Base-by-base conservation (phyloP, 2,113 vertebrate species). In the Perca flavescens region DNA sequence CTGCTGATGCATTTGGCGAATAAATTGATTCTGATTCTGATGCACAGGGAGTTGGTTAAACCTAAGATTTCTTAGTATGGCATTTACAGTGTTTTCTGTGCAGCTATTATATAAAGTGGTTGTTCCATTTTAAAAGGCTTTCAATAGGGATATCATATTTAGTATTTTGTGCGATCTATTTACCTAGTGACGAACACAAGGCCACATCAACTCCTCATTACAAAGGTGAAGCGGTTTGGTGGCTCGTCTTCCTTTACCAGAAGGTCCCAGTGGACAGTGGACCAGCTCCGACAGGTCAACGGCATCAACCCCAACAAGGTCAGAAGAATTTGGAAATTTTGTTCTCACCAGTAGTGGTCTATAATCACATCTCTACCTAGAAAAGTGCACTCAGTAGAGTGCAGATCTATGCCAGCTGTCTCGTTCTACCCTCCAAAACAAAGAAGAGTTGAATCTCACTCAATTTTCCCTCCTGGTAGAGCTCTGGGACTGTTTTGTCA, bases 201-300 rank as follows among this genome's bases (percentile, higher is more conserved):
- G 71, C 97, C 98, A n/a, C 77, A 94, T 58, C 96, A 98, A 87
- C 97, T 97, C 0, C 96, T 96, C 80, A 96, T 99, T 77, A 98
- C 97, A 0, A 99, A 99, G 88, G 97, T 99, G 82, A 99, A 99
- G 86, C 96, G 94, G 49, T 99, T 97, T 91, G 96, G 95, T 83
- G 97, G 95, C 56, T 96, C 97, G 40, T 86, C 96, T 0, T 94
- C 94, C 0, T 97, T 98, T 54, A 95, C 95, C 65, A 96, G 94
- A 84, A 96, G 97, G 76, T 98, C 98, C 0, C 97, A 97, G 78
- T 99, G 98, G 98, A 96, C 91, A 68, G 94, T 98, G 0, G 97
- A 97, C 72, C 97, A 99, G 86, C 97, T 99, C 68, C 94, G 96
- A 78, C 97, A 97, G 88, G 97, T 99, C 82, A 97, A 99, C 19